Conservation (phyloP, 2,113 vertebrate genomes). For the Ifrita kowaldi region DNA sequence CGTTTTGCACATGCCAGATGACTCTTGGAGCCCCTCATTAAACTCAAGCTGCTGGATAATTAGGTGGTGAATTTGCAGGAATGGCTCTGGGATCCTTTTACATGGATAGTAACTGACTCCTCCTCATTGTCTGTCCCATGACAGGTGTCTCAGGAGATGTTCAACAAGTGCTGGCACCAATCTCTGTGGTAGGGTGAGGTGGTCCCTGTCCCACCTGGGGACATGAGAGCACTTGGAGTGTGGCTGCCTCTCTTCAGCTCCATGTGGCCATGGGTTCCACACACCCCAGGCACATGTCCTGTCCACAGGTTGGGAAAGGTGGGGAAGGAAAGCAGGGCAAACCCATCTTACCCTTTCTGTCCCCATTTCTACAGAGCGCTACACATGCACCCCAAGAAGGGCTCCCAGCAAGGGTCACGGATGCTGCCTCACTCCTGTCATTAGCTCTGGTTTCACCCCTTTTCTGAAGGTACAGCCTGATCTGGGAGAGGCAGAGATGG, state of each 20-base stretch:
- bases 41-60: neutral
- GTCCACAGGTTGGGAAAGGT: neutral
- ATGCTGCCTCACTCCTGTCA: neutral
- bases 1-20: rapidly evolving
- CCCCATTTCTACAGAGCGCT: neutral
- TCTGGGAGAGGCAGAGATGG: neutral
- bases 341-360: neutral
- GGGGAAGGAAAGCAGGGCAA: neutral
- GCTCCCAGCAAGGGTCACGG: neutral
- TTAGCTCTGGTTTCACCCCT: neutral
- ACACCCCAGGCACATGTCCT: neutral
- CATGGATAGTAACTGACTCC: no score
- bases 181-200: neutral
- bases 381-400: neutral
- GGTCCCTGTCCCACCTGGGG: neutral
- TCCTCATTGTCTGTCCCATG: neutral
- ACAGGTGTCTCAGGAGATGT: neutral
- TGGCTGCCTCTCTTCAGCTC: neutral
- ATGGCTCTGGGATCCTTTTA: neutral
- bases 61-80: neutral
- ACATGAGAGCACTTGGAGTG: neutral
- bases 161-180: neutral
- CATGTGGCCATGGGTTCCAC: rapidly evolving
- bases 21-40: neutral
- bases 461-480: neutral